A percentile compares a stretch with the other conserved stretches of the same genome.
Evolutionary conservation across 2,888 invertebrate genomes (phyloP).

Genomic region (Neelides folsomi): DNA sequence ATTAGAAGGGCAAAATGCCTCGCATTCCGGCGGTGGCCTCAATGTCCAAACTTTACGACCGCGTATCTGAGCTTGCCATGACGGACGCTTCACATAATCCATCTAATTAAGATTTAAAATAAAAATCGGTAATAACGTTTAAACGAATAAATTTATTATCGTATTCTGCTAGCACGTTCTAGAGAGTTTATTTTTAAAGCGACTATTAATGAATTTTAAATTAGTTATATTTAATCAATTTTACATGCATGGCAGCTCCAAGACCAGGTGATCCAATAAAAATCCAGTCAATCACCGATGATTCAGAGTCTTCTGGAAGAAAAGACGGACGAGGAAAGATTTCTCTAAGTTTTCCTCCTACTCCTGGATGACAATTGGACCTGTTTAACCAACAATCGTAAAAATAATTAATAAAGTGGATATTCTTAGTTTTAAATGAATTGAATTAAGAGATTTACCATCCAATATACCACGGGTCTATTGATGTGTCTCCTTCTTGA

Average conservation of each 20-base stretch:
- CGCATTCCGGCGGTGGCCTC: slow-evolving; percentile 76
- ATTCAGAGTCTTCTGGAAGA: slow-evolving; percentile 75
- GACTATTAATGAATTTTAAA: too few species aligned
- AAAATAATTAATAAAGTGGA: slow-evolving; percentile 9
- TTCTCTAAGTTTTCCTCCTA: slow-evolving; percentile 56
- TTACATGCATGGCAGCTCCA: slow-evolving; percentile 81
- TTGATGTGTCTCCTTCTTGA: slow-evolving; percentile 40
- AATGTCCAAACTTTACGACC: slow-evolving; percentile 76
- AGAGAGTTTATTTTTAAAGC: too few species aligned
- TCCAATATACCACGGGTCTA: slow-evolving; percentile 75
- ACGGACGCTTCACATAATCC: slow-evolving; percentile 76
- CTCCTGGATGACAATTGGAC: slow-evolving; percentile 76
- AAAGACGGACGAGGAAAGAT: slow-evolving; percentile 72
- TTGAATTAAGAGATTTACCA: slow-evolving; percentile 49
- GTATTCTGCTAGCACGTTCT: too few species aligned
- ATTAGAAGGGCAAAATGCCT: slow-evolving; percentile 51
- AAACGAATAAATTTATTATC: neutral
- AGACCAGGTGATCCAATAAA: slow-evolving; percentile 74
- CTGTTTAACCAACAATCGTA: too few species aligned
- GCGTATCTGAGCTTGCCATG: slow-evolving; percentile 84
- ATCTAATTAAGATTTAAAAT: slow-evolving; percentile 44
- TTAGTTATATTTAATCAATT: too few species aligned
- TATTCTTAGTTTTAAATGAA: neutral
- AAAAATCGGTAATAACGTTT: neutral
- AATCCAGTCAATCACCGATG: slow-evolving; percentile 75